These are phyloP conservation scores for Clarias macrocephalus DNA, from an alignment of 2,113 vertebrate genomes.

Conservation along the genomic window DNA sequence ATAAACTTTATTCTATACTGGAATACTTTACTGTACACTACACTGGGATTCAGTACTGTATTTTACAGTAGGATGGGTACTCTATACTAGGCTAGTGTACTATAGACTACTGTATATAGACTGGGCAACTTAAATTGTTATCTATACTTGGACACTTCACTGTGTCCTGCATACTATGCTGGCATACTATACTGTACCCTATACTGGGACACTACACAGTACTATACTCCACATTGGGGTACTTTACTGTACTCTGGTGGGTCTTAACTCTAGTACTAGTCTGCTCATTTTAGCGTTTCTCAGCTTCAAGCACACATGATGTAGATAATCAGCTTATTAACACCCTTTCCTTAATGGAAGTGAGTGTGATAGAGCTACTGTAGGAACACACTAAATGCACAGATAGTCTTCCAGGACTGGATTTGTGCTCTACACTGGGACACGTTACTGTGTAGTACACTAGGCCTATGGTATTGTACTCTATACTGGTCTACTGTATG, in stretches of 20 bases:
- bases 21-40: background rate
- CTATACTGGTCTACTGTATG: background rate
- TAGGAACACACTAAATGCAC: too few relatives aligned
- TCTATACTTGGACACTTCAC: background rate
- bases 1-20: background rate
- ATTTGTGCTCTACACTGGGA: background rate
- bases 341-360: too few relatives aligned
- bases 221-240: background rate
- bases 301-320: too few relatives aligned
- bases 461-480: background rate
- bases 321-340: too few relatives aligned
- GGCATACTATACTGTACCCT: background rate
- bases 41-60: too few relatives aligned
- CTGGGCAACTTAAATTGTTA: too few relatives aligned
- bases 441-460: background rate
- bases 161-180: too few relatives aligned
- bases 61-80: too few relatives aligned
- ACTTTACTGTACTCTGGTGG: background rate
- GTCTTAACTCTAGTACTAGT: too few relatives aligned
- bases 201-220: background rate
- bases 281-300: too few relatives aligned
- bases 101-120: background rate
- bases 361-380: too few relatives aligned
- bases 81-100: background rate
- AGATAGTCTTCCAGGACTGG: too few relatives aligned